A percentile compares a stretch with the other conserved stretches of the same genome.
Evolutionary conservation across 1,140 invertebrate species (phyloP).

Genomic region (Anastrepha obliqua): DNA sequence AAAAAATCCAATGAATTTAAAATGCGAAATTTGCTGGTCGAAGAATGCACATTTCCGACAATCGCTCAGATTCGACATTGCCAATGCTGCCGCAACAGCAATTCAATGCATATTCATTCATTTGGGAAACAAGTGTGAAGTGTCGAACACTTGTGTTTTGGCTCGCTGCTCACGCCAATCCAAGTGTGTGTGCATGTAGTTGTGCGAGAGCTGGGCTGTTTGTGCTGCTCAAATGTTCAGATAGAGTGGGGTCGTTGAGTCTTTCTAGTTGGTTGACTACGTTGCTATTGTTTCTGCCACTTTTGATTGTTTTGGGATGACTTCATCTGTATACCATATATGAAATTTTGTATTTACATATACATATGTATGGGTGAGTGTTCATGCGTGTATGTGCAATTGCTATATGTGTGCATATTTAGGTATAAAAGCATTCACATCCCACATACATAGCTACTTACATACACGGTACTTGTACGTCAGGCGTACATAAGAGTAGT

Average conservation of each 20-base stretch:
- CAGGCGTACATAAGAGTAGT: background rate
- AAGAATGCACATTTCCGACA: background rate
- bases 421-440: background rate
- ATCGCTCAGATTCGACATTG: background rate
- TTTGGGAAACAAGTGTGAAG: slow-evolving; percentile 39
- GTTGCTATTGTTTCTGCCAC: slow-evolving; percentile 32
- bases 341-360: background rate
- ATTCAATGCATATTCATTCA: background rate
- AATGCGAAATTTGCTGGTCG: background rate
- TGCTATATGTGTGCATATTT: background rate
- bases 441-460: background rate
- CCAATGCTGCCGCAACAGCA: slow-evolving; percentile 11
- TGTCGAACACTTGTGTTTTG: background rate
- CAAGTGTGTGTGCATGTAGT: too few species aligned
- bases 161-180: background rate
- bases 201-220: background rate
- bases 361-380: background rate
- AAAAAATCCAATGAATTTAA: slow-evolving; percentile 27
- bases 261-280: slow-evolving; percentile 31
- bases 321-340: background rate
- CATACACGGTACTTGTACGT: background rate
- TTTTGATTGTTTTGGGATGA: slow-evolving; percentile 6
- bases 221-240: background rate
- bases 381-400: background rate
- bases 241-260: slow-evolving; percentile 30